A percentile compares a stretch with the other conserved stretches of the same genome.
Evolutionary conservation across 2,797 vertebrate genomes (phyloP).

Genomic region (Sebastes hopkinsi): DNA sequence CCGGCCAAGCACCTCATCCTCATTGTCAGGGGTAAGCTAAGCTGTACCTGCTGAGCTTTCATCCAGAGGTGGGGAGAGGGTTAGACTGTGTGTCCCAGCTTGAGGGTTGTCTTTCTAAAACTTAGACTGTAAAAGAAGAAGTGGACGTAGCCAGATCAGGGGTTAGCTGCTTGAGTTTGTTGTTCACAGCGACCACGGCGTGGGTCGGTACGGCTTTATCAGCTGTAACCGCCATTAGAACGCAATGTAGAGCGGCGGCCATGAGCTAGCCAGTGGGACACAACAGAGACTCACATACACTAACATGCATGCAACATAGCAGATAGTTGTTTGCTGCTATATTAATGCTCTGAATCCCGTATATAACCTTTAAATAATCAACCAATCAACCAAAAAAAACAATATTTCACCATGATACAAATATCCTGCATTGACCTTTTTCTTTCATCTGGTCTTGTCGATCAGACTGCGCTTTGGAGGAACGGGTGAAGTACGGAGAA

Average conservation of each 20-base stretch:
- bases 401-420: not conserved
- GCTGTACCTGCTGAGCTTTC: not conserved
- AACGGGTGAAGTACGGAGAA: constrained; percentile 80
- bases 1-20: constrained; percentile 62
- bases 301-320: too few relatives aligned
- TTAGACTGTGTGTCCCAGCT: not conserved
- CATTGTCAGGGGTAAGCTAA: constrained; percentile 71
- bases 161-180: too few relatives aligned
- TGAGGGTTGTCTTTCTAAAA: not conserved
- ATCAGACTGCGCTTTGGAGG: constrained; percentile 80
- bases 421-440: not conserved
- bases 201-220: rapidly evolving
- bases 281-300: too few relatives aligned
- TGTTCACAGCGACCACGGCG: too few relatives aligned
- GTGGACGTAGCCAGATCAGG: not conserved
- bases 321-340: too few relatives aligned
- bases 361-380: not conserved
- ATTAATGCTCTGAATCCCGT: not conserved
- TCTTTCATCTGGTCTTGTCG: not conserved
- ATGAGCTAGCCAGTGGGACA: too few relatives aligned
- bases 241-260: too few relatives aligned
- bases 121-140: not conserved
- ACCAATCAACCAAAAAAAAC: not conserved
- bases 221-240: too few relatives aligned
- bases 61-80: not conserved